phyloP scores from a whole-genome alignment of 2,797 vertebrate species.

The Onychomys arenicola region DNA sequence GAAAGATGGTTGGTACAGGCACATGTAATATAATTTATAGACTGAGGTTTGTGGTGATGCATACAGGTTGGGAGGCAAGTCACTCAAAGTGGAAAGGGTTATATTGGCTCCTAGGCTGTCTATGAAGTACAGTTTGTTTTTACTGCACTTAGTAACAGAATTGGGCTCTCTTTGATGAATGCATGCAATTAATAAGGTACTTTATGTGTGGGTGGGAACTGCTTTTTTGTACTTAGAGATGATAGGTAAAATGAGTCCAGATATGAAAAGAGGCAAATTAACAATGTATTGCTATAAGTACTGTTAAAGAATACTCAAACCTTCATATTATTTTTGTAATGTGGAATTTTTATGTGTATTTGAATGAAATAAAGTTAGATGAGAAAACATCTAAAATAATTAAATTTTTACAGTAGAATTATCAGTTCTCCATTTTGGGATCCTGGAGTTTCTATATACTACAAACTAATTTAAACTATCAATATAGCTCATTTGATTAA shows the following conservation, averaged over 20 bases:
- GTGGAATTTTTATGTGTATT: conserved; percentile 34
- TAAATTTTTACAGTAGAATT: conserved; percentile 30
- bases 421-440: conserved; percentile 14
- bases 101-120: background rate
- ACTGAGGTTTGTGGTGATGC: background rate
- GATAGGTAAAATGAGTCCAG: background rate
- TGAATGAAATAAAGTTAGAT: background rate
- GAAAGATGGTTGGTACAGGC: background rate
- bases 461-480: conserved; percentile 4
- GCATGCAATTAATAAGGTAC: background rate
- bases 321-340: background rate
- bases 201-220: background rate
- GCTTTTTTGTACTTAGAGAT: conserved; percentile 37
- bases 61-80: background rate
- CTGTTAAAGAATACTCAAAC: conserved; percentile 14
- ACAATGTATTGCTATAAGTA: background rate
- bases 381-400: conserved; percentile 56
- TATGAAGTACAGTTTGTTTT: background rate
- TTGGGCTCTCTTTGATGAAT: background rate
- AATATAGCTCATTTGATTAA: conserved; percentile 17
- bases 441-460: conserved; percentile 20
- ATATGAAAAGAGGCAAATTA: background rate
- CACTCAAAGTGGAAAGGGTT: background rate
- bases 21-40: background rate
- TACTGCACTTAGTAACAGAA: background rate